A percentile compares a stretch with the other conserved stretches of the same genome.
Evolutionary conservation across 2,888 invertebrate species (phyloP).

Genomic region (Caenorhabditis sp.): DNA sequence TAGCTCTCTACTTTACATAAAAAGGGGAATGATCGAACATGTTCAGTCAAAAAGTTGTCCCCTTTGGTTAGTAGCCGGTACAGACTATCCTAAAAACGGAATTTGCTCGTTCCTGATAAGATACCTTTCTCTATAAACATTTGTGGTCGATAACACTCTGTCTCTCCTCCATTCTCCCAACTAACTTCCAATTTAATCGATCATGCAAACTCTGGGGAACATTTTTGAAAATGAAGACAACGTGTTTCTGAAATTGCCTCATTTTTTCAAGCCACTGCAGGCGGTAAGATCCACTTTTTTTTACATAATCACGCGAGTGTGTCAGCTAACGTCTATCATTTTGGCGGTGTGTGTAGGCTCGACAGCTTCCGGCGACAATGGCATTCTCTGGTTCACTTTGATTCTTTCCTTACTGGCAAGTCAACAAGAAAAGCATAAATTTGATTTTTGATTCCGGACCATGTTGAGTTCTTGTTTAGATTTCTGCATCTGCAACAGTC

Average conservation of each 20-base stretch:
- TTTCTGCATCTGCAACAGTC: constrained; percentile 78
- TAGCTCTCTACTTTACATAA: too few species aligned
- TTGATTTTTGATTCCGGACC: too few species aligned
- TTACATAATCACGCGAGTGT: background rate
- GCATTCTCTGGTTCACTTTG: constrained; percentile 79
- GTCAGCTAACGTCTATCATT: constrained; percentile 77
- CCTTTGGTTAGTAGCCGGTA: too few species aligned
- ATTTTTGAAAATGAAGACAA: constrained; percentile 65
- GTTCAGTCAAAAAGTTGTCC: too few species aligned
- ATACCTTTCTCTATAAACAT: background rate
- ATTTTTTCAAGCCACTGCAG: constrained; percentile 81
- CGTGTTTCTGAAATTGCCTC: constrained; percentile 76
- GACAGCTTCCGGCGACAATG: constrained; percentile 77
- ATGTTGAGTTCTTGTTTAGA: constrained; percentile 65
- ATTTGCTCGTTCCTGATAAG: constrained; percentile 4
- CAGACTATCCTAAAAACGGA: background rate
- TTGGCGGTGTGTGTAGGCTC: constrained; percentile 79
- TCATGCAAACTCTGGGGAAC: constrained; percentile 52
- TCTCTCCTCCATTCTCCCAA: background rate
- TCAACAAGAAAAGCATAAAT: too few species aligned
- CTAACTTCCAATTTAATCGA: constrained; percentile 10
- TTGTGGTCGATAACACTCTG: background rate
- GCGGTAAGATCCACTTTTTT: constrained; percentile 66
- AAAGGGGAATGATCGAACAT: too few species aligned
- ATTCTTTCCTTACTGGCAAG: constrained; percentile 71